These are phyloP conservation scores for Neoseiulus cucumeris DNA, from an alignment of 1,140 invertebrate species.

Conservation along the genomic window DNA sequence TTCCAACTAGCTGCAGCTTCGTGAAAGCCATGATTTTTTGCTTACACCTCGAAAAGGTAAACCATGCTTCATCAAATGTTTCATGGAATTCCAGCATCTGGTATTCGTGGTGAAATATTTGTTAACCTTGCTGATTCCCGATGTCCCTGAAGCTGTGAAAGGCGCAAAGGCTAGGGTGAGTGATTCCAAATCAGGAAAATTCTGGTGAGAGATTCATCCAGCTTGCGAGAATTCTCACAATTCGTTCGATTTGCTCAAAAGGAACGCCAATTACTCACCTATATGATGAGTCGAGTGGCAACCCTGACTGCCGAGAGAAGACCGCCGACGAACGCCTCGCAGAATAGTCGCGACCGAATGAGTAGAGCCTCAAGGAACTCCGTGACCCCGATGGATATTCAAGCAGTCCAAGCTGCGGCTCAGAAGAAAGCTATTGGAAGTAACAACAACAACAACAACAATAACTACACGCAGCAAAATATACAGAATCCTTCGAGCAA, in stretches of 20 bases:
- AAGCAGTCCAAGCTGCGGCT: background rate
- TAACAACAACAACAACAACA: background rate
- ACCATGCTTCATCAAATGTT: too few species aligned
- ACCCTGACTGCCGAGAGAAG: background rate
- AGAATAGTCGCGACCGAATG: background rate
- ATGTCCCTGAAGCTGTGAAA: conserved; percentile 24
- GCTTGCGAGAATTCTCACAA: background rate
- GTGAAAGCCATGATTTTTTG: too few species aligned
- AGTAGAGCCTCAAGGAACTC: background rate
- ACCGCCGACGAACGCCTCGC: background rate
- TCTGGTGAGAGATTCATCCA: background rate
- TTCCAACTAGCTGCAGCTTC: too few species aligned
- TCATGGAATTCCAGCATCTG: conserved; percentile 27
- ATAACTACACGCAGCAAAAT: background rate
- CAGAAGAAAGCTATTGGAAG: background rate
- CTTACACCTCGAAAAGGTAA: too few species aligned
- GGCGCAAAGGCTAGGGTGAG: conserved; percentile 25
- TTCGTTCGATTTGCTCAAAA: background rate
- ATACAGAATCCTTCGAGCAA: background rate
- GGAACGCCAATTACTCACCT: conserved; percentile 5
- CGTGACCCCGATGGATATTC: background rate
- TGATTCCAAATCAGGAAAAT: background rate
- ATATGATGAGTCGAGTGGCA: conserved; percentile 6
- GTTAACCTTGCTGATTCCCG: conserved; percentile 27
- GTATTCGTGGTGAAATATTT: conserved; percentile 28